Conservation (phyloP, 2,888 invertebrate species). For the Oxycera nigricornis region DNA sequence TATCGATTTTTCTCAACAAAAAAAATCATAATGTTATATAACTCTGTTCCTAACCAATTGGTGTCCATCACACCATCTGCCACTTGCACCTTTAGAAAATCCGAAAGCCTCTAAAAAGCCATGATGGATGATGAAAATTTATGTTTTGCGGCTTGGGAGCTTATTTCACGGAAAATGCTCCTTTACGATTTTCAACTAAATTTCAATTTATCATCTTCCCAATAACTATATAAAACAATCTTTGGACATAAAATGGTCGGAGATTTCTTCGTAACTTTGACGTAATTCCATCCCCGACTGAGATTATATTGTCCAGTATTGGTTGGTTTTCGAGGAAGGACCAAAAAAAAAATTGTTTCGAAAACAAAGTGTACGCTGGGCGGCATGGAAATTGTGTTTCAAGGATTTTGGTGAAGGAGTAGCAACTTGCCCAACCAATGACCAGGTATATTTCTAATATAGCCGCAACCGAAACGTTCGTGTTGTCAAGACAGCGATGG, state of each 20-base stretch:
- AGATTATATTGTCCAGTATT: not conserved
- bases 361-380: not conserved
- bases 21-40: too few species aligned
- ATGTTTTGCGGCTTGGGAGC: constrained; percentile 6
- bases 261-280: not conserved
- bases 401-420: not conserved
- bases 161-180: not conserved
- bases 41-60: too few species aligned
- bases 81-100: too few species aligned
- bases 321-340: not conserved
- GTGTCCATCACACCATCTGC: too few species aligned
- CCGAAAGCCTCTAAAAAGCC: too few species aligned
- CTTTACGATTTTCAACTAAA: not conserved
- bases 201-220: constrained; percentile 15
- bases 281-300: not conserved
- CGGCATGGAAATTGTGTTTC: not conserved
- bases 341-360: not conserved
- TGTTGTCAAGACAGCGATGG: constrained; percentile 15
- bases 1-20: too few species aligned
- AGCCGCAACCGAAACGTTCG: not conserved
- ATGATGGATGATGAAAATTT: constrained; percentile 11
- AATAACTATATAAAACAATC: constrained; percentile 8
- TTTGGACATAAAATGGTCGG: not conserved
- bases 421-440: not conserved
- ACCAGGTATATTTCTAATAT: constrained; percentile 21